These are phyloP conservation scores for Aurelia aurita DNA, from an alignment of 30 jellyfish, hydroid and myxozoan species.

Conservation along the genomic window DNA sequence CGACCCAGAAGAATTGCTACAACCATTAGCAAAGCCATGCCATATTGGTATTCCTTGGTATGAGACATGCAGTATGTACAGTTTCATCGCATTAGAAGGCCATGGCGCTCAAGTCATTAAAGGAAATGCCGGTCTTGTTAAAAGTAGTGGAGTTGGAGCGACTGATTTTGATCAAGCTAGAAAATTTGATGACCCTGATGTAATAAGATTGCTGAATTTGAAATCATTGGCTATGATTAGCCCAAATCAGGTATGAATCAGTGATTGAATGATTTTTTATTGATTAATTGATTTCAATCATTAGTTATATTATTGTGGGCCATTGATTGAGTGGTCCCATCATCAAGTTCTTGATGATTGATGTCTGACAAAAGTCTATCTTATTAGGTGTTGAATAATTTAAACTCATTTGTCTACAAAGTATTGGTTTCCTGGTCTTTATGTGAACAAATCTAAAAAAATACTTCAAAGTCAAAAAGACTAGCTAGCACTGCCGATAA, in stretches of 20 bases:
- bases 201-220: constrained; percentile 51
- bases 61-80: constrained; percentile 61
- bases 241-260: constrained; percentile 62
- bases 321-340: too few species aligned
- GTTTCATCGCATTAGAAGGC: constrained; percentile 15
- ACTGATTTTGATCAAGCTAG: constrained; percentile 1
- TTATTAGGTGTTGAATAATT: too few species aligned
- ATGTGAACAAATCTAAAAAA: too few species aligned
- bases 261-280: background rate
- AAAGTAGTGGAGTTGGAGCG: too few species aligned
- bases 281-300: too few species aligned
- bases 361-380: too few species aligned
- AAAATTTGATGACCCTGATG: constrained; percentile 72
- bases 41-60: constrained; percentile 28
- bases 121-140: constrained; percentile 33
- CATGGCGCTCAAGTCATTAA: background rate
- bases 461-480: too few species aligned
- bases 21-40: constrained; percentile 60
- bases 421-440: too few species aligned
- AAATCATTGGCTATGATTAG: constrained; percentile 68
- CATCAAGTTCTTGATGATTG: too few species aligned
- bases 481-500: too few species aligned
- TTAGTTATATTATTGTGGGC: too few species aligned
- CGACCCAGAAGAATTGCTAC: constrained; percentile 38
- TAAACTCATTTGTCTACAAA: too few species aligned